Evolutionary conservation across 2,113 vertebrate species (phyloP).

Genomic region (Perccottus glenii): DNA sequence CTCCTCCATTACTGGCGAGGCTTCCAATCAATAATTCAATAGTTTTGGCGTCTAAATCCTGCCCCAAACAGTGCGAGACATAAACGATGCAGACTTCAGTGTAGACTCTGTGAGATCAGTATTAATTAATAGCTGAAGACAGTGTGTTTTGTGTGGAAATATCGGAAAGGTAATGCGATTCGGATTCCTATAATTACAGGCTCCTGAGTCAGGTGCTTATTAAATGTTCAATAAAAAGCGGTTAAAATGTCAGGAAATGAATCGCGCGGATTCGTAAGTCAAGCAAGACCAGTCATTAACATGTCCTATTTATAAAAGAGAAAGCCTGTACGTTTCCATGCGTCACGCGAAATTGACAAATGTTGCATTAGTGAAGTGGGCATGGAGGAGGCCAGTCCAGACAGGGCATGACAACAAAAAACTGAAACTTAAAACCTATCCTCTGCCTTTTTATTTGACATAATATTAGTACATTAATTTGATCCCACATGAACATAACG

Average conservation of each 20-base stretch:
- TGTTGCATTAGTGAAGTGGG: constrained; percentile 30
- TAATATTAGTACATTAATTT: constrained; percentile 4
- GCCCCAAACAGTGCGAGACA: constrained; percentile 67
- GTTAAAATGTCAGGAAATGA: constrained; percentile 74
- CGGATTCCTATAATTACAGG: constrained; percentile 65
- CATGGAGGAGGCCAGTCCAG: constrained; percentile 16
- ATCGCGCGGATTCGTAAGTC: constrained; percentile 59
- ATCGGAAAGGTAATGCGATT: constrained; percentile 71
- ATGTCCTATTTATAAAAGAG: constrained; percentile 13
- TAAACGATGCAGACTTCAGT: constrained; percentile 65
- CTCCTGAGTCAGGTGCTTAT: constrained; percentile 73
- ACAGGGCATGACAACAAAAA: constrained; percentile 3
- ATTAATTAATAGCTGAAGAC: constrained; percentile 82
- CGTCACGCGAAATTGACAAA: constrained; percentile 9
- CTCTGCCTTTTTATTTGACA: neutral
- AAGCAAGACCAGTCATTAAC: constrained; percentile 43
- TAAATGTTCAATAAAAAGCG: constrained; percentile 72
- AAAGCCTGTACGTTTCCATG: constrained; percentile 6
- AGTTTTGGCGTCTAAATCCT: constrained; percentile 79
- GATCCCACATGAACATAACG: neutral
- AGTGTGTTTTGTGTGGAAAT: constrained; percentile 75
- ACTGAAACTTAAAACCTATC: constrained; percentile 20
- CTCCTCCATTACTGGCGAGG: constrained; percentile 76
- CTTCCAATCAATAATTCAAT: constrained; percentile 81
- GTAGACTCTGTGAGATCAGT: constrained; percentile 66